phyloP scores from a whole-genome alignment of 2,113 vertebrate genomes.

The Asarcornis scutulata region DNA sequence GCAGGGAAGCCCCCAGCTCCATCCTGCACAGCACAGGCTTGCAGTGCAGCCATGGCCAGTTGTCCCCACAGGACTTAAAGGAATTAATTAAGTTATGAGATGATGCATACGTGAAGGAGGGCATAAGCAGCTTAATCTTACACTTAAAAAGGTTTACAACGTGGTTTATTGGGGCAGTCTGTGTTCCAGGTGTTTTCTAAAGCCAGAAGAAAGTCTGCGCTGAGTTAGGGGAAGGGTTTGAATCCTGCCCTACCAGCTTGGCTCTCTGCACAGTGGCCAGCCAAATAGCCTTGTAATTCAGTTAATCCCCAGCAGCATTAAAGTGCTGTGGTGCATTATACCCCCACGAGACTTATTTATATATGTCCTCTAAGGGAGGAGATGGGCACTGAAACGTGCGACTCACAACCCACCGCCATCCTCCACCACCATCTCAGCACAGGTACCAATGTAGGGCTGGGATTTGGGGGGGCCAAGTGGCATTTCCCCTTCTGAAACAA shows the following conservation, averaged over 20 bases:
- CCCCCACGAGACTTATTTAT: not conserved
- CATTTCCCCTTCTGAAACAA: fast-evolving
- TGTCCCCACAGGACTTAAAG: not conserved
- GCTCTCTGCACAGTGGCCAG: not conserved
- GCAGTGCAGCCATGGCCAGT: not conserved
- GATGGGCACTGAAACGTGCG: not conserved
- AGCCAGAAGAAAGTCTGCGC: not conserved
- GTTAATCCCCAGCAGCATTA: not conserved
- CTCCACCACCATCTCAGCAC: not conserved
- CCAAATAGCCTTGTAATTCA: slow-evolving; percentile 21
- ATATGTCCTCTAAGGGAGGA: not conserved
- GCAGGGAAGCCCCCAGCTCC: not conserved
- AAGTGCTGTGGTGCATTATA: not conserved
- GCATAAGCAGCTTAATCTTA: not conserved
- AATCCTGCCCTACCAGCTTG: not conserved
- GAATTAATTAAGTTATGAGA: not conserved
- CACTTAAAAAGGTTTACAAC: fast-evolving
- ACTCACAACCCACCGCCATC: not conserved
- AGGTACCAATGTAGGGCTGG: not conserved
- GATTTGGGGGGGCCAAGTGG: not conserved
- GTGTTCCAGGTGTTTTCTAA: not conserved
- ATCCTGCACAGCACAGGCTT: fast-evolving
- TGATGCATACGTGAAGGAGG: not conserved
- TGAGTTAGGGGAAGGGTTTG: not conserved
- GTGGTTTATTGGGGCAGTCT: not conserved